Evolutionary conservation across 2,113 vertebrate genomes (phyloP), one percentile per base, ranked within the genome.

Genomic region (Brachypodius melanocephalos): DNA sequence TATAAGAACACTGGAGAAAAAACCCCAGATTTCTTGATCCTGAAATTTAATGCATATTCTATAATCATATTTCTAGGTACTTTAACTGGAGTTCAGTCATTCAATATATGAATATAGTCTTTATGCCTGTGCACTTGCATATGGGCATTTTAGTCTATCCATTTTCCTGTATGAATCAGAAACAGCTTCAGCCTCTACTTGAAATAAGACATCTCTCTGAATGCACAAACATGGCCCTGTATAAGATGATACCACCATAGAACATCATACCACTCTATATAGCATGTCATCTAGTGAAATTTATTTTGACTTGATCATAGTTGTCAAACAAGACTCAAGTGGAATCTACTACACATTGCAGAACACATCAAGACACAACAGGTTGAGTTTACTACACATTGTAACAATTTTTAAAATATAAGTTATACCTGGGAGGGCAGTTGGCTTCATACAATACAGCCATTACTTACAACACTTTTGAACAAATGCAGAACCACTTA

Each of bases 311-410:
- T 91, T 96, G 82, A 89, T 79, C 22, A 5, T n/a, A 62, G 84
- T 40, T 77, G 81, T 76, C 52, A 85, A 96, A 76, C 62, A 95
- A 96, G 72, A 89, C 85, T 93, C 74, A 89, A 90, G 82, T 81
- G 72, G 68, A 93, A 96, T 90, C 92, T 85, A 89, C 79, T 85
- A 94, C 63, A 95, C 71, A 82, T 48, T 85, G 85, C 58, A 90
- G 91, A 90, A 94, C 72, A 90, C 76, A 93, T 68, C 76, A 95
- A 94, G 92, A 88, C 71, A 95, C 88, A 97, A 94, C n/a, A 96
- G 90, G 42, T 17, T 96, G 84, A 95, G 88, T 88, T 91, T 97
- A 90, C 10, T 31, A 81, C 9, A 36, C 2, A 63, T 11, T 9
- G 21, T 17, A 36, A 40, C 13, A 21, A 21, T 24, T 67, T 48